A percentile compares a stretch with the other conserved stretches of the same genome.
phyloP scores from a whole-genome alignment of 2,888 invertebrate genomes.

The Metallyticus violacea region DNA sequence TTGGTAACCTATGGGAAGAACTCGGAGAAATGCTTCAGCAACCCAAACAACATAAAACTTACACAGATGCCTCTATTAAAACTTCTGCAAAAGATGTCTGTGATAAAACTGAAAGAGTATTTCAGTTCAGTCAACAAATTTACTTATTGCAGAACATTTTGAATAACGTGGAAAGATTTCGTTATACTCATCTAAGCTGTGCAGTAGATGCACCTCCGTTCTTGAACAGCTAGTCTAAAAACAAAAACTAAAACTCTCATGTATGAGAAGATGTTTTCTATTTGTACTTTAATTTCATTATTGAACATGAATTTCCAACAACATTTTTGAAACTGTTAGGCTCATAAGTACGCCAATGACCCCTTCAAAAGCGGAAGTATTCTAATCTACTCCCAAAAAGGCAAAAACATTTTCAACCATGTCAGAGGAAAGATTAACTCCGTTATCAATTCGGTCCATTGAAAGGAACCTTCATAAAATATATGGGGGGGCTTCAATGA shows the following conservation, averaged over 20 bases:
- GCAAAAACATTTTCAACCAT: not conserved
- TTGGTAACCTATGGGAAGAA: not conserved
- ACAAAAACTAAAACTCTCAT: conserved; percentile 37
- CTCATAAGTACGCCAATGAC: not conserved
- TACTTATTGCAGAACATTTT: conserved; percentile 15
- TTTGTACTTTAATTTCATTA: not conserved
- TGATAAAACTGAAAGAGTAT: conserved; percentile 35
- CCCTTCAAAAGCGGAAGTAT: not conserved
- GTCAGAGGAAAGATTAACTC: not conserved
- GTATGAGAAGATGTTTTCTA: conserved; percentile 36
- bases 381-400: not conserved
- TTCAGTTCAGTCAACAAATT: conserved; percentile 38
- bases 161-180: conserved; percentile 29
- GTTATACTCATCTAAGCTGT: conserved; percentile 30
- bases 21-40: not conserved
- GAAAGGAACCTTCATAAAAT: not conserved
- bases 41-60: not conserved
- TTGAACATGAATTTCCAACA: not conserved
- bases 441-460: not conserved
- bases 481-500: not conserved
- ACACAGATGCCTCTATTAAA: not conserved
- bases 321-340: not conserved
- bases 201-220: conserved; percentile 32
- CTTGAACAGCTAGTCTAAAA: conserved; percentile 35
- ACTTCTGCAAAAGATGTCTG: conserved; percentile 37